phyloP scores from a whole-genome alignment of 2,113 vertebrate species.

The Scophthalmus maximus region DNA sequence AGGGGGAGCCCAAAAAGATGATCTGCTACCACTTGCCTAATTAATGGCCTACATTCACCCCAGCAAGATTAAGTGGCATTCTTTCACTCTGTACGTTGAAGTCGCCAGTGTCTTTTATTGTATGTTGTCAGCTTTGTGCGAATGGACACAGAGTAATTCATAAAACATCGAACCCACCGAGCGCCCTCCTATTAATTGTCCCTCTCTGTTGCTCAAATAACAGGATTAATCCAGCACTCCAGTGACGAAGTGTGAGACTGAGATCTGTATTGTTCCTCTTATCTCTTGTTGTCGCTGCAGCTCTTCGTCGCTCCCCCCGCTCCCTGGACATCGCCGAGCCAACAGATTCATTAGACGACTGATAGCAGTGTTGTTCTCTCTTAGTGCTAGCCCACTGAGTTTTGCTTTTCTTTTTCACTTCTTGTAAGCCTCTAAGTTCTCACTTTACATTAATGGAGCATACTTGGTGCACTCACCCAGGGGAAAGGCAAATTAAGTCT shows the following conservation, averaged over 20 bases:
- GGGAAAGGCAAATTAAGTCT: slow-evolving; percentile 66
- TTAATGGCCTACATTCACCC: neutral
- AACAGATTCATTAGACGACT: slow-evolving; percentile 75
- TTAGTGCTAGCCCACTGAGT: slow-evolving; percentile 74
- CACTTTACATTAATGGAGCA: slow-evolving; percentile 74
- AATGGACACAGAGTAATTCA: slow-evolving; percentile 6
- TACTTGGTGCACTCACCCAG: slow-evolving; percentile 66
- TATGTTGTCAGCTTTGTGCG: neutral
- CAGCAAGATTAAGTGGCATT: neutral
- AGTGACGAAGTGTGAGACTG: slow-evolving; percentile 46
- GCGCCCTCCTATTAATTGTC: slow-evolving; percentile 27
- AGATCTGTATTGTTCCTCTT: slow-evolving; percentile 48
- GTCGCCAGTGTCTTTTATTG: neutral
- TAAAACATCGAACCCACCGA: slow-evolving; percentile 11
- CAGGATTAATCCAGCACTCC: slow-evolving; percentile 47
- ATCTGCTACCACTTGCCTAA: neutral
- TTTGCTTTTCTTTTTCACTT: slow-evolving; percentile 66
- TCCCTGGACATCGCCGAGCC: slow-evolving; percentile 62
- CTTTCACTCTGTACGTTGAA: neutral
- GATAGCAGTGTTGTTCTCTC: slow-evolving; percentile 64
- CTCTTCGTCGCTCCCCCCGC: slow-evolving; percentile 23
- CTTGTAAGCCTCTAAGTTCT: slow-evolving; percentile 64
- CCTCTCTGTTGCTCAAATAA: slow-evolving; percentile 44
- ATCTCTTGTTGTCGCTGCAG: slow-evolving; percentile 30
- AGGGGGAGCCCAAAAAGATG: slow-evolving; percentile 12